Evolutionary conservation across 2,888 invertebrate species (phyloP), one percentile per base, ranked within the genome.

Genomic region (Sesia bembeciformis): DNA sequence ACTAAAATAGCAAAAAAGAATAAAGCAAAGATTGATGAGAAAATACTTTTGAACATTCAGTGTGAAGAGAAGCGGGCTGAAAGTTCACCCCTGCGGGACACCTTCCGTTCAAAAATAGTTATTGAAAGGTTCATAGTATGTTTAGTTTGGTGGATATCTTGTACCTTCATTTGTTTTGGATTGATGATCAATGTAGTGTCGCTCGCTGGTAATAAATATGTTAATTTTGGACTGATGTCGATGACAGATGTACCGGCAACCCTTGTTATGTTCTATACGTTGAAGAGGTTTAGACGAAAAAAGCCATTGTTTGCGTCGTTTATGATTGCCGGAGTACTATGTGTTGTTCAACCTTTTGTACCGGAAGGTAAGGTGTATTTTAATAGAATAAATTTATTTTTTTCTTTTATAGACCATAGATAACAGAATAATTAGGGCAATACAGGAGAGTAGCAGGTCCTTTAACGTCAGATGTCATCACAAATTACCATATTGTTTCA

Each of bases 111-210:
- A 0, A 73, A 62, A 52, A 68, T 67, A 42, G 61, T 76, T 2
- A 55, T 78, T 3, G 59, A 68, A 23, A 68, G 81, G 58, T 67
- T 81, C 52, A 54, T 77, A 3, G 64, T 74, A 39, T 80, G 81
- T 51, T 57, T 74, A 3, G 65, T 75, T 53, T 74, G 78, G 72
- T 81, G 81, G 81, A 76, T 92, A 0, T 93, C 94, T 0, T 94
- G 93, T 52, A 93, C 94, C 0, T 93, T 96, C 59, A 93, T 96
- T 0, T 94, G 94, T 68, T 96, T 94, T 64, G 96, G 96, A 0
- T 73, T 96, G 59, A 92, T 93, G 1, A 88, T 96, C 40, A 95
- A 94, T 68, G 92, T 95, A 0, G 94, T 95, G 0, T 90, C 93
- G 0, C 76, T 96, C 41, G 91, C 92, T 62, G 95, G 95, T 3